Evolutionary conservation across 2,888 invertebrate species (phyloP).

Genomic region (Cheilosia pagana): DNA sequence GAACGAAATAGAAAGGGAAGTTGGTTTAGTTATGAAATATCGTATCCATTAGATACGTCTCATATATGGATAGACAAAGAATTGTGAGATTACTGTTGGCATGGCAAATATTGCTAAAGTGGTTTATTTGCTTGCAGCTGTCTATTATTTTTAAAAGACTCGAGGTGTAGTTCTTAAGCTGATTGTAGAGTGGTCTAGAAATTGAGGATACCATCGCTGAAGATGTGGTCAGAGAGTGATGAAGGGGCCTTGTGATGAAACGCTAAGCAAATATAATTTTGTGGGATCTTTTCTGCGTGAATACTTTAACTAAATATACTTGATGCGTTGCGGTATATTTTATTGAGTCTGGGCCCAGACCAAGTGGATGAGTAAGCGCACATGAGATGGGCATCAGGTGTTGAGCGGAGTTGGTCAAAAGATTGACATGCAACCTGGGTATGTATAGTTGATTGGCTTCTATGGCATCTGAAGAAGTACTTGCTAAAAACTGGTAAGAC

Average conservation of each 20-base stretch:
- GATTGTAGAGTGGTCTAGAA: constrained; percentile 22
- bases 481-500: too few relatives aligned
- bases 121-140: constrained; percentile 32
- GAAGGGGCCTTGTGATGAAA: constrained; percentile 17
- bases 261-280: constrained; percentile 13
- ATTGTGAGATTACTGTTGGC: constrained; percentile 39
- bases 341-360: not conserved
- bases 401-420: not conserved
- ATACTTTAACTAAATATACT: not conserved
- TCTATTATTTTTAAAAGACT: constrained; percentile 13
- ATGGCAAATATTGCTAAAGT: constrained; percentile 26
- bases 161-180: constrained; percentile 34
- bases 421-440: not conserved
- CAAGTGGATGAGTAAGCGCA: constrained; percentile 12
- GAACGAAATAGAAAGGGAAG: constrained; percentile 70
- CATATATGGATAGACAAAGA: constrained; percentile 22
- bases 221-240: constrained; percentile 18
- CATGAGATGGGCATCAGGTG: not conserved
- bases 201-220: constrained; percentile 17
- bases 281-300: constrained; percentile 1
- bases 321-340: constrained; percentile 3
- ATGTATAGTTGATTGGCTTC: too few relatives aligned
- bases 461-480: too few relatives aligned
- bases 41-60: constrained; percentile 47
- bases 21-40: constrained; percentile 60